Conservation (phyloP, 2,888 invertebrate species). For the Plebejus argus region DNA sequence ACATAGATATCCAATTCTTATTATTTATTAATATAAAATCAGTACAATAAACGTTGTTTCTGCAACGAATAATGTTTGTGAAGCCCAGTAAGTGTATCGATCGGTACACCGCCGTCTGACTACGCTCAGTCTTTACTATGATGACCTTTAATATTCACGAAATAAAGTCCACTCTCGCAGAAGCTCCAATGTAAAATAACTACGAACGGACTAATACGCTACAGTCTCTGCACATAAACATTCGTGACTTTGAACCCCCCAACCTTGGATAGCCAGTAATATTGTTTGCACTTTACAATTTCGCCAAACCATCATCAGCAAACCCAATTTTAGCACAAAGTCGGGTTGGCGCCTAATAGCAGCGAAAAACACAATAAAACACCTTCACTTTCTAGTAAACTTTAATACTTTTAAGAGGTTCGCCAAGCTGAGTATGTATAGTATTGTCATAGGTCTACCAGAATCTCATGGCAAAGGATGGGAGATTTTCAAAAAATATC, state of each 20-base stretch:
- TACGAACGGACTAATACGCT: neutral
- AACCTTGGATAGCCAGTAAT: conserved; percentile 17
- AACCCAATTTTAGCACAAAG: neutral
- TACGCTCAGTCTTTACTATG: neutral
- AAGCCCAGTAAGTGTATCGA: conserved; percentile 42
- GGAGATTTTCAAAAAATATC: too few relatives aligned
- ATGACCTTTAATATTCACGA: neutral
- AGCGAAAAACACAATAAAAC: too few relatives aligned
- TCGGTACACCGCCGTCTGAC: conserved; percentile 33
- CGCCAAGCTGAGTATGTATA: too few relatives aligned
- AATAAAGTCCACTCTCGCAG: neutral
- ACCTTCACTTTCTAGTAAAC: too few relatives aligned
- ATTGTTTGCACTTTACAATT: conserved; percentile 19
- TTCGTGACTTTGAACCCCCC: conserved; percentile 32
- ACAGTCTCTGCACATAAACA: conserved; percentile 27
- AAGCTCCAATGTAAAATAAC: neutral
- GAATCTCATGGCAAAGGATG: too few relatives aligned
- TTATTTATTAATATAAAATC: neutral
- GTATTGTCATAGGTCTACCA: too few relatives aligned
- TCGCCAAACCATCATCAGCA: neutral
- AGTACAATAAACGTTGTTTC: neutral
- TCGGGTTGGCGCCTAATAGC: too few relatives aligned
- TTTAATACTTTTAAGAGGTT: too few relatives aligned
- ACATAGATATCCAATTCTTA: neutral
- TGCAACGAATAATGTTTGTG: conserved; percentile 6